Evolutionary conservation across 2,797 vertebrate species (phyloP).

Genomic region (Xiphorhynchus erythropygius): DNA sequence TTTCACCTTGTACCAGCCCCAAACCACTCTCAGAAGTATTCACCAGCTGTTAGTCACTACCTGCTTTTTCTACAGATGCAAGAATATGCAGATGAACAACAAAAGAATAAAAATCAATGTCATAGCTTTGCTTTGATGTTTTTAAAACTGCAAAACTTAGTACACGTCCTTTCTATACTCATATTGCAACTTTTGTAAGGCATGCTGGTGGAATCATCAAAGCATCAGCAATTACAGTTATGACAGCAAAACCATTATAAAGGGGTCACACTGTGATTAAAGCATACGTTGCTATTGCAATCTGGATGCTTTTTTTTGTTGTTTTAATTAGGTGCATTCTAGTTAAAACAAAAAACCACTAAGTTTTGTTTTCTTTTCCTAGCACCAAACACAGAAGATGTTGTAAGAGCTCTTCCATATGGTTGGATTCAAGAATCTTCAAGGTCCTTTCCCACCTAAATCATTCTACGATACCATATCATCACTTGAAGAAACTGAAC

Average conservation of each 20-base stretch:
- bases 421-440: not conserved
- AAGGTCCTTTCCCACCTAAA: not conserved
- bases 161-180: not conserved
- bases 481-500: not conserved
- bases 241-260: not conserved
- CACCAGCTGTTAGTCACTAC: not conserved
- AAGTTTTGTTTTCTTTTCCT: not conserved
- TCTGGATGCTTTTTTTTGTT: not conserved
- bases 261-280: conserved; percentile 20
- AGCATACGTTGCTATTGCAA: not conserved
- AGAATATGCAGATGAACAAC: not conserved
- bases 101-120: conserved; percentile 17
- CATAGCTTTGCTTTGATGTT: conserved; percentile 3
- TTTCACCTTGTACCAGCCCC: not conserved
- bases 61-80: not conserved
- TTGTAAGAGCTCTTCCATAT: not conserved
- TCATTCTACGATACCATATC: not conserved
- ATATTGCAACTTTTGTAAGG: not conserved
- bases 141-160: not conserved
- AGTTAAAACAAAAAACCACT: not conserved
- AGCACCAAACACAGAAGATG: not conserved
- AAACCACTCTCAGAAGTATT: not conserved
- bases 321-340: conserved; percentile 8
- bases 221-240: conserved; percentile 21
- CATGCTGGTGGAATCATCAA: conserved; percentile 6